Conservation (phyloP, 2,797 vertebrate species). For the Simalia tracyae region DNA sequence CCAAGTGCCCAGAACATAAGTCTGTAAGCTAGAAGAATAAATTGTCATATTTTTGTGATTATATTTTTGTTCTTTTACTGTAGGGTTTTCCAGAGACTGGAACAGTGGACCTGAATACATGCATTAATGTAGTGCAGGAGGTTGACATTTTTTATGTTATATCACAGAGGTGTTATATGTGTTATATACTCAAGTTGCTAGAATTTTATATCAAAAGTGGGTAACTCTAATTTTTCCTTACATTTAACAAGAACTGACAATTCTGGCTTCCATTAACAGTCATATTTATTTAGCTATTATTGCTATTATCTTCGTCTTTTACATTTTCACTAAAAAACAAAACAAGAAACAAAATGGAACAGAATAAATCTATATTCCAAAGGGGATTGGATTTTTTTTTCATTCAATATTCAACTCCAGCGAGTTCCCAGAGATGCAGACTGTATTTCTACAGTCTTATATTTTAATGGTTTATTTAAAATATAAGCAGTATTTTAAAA, state of each 20-base stretch:
- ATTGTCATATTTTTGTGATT: not conserved
- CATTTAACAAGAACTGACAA: not conserved
- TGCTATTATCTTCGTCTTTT: not conserved
- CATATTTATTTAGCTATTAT: not conserved
- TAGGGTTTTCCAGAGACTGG: not conserved
- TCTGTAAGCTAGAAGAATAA: not conserved
- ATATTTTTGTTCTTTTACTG: not conserved
- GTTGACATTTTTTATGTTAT: not conserved
- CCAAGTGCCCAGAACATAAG: not conserved
- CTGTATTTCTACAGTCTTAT: not conserved
- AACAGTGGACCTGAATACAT: not conserved
- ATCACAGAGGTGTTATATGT: not conserved
- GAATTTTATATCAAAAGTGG: not conserved
- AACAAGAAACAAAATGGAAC: not conserved
- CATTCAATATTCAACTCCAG: not conserved
- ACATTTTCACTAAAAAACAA: conserved; percentile 1
- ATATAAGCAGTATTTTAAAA: not conserved
- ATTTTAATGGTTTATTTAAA: not conserved
- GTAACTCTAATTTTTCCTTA: not conserved
- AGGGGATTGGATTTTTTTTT: not conserved
- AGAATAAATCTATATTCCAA: conserved; percentile 13
- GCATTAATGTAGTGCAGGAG: not conserved
- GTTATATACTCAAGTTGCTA: not conserved
- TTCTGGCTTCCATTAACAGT: not conserved
- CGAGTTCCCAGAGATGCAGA: not conserved